A percentile compares a stretch with the other conserved stretches of the same genome.
Conservation (phyloP, 2,113 vertebrate genomes). For the Rhinopomastus cyanomelas region DNA sequence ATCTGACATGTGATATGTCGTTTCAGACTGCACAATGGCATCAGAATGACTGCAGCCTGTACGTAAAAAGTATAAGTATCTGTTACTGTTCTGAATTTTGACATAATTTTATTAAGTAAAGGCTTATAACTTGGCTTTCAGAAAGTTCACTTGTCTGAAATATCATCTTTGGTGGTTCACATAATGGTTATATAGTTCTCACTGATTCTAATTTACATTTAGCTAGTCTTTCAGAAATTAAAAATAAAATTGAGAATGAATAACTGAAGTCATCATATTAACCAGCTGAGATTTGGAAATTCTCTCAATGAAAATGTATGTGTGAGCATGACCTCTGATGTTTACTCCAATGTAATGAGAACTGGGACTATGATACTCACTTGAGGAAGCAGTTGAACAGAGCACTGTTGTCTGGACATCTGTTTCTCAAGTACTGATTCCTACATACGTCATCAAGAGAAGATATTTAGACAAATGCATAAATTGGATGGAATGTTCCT, state of each 20-base stretch:
- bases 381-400: not conserved
- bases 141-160: not conserved
- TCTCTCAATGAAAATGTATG: not conserved
- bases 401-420: constrained; percentile 36
- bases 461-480: not conserved
- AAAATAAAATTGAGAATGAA: not conserved
- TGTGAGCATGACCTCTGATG: not conserved
- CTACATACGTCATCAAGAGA: constrained; percentile 7
- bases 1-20: fast-evolving
- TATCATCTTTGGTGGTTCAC: not conserved
- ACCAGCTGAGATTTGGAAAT: not conserved
- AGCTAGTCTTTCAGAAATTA: not conserved
- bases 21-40: not conserved
- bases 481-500: constrained; percentile 38
- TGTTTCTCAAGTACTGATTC: constrained; percentile 51
- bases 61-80: not conserved
- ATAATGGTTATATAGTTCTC: not conserved
- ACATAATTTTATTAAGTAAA: not conserved
- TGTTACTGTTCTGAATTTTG: not conserved
- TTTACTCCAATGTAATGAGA: constrained; percentile 17
- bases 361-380: not conserved
- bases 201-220: not conserved
- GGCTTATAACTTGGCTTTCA: not conserved
- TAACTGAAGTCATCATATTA: not conserved
- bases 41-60: not conserved